phyloP scores from a whole-genome alignment of 2,888 invertebrate species.

The Athalia circularis region DNA sequence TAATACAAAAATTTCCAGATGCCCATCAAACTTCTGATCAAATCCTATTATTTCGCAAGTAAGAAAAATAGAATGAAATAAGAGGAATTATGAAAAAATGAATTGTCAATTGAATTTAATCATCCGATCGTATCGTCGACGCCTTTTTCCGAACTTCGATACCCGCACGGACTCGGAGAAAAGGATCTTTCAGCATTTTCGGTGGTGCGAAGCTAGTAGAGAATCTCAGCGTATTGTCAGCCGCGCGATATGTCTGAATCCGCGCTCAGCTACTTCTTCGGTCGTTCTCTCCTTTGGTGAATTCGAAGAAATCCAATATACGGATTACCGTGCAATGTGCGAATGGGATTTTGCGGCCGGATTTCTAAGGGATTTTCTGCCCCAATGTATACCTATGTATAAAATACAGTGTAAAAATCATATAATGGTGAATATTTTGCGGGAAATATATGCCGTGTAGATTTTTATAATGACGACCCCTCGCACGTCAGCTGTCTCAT shows the following conservation, averaged over 20 bases:
- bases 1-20: conserved; percentile 45
- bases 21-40: background rate
- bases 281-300: background rate
- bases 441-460: background rate
- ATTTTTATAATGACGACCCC: background rate
- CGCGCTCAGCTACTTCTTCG: conserved; percentile 4
- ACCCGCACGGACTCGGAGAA: no score
- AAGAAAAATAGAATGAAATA: no score
- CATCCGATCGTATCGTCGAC: no score
- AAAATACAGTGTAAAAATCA: background rate
- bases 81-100: no score
- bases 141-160: no score
- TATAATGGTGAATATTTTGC: background rate
- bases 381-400: background rate
- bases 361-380: conserved; percentile 7
- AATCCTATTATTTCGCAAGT: background rate
- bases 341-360: background rate
- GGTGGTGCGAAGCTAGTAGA: no score
- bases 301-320: conserved; percentile 3
- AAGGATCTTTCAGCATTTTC: no score
- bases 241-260: background rate
- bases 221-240: no score
- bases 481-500: no score
- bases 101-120: no score
- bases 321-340: background rate